Evolutionary conservation across 1,140 invertebrate genomes (phyloP), one percentile per base, ranked within the genome.

Genomic region (Maconellicoccus hirsutus): DNA sequence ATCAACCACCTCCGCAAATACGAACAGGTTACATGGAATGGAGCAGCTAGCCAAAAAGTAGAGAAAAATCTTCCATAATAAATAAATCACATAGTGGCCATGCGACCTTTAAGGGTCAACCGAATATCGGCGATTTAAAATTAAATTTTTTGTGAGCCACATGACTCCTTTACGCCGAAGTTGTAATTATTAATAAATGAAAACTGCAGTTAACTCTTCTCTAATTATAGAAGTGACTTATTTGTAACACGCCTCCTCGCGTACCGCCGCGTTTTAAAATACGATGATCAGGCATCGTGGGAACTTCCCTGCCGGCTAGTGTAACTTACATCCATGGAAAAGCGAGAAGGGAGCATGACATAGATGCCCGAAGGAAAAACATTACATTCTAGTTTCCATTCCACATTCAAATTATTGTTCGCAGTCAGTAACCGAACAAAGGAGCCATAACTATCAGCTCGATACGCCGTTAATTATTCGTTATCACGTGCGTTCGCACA

Each of bases 141-240:
- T 52, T 8, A 52, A 52, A 8, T 52, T 52, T 52, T 52, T 52
- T 52, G 42, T 52, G 42, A 52, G 42, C 42, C n/a, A 52, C n/a
- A 19, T 19, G 42, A 52, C 42, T 52, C 10, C 42, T 52, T 52
- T 52, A 52, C 29, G 29, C 42, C 42, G 42, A 52, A 52, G 42
- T 52, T 52, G n/a, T 52, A 52, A 52, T 52, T 52, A 52, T 52
- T 52, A 52, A 52, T 52, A 52, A 52, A 52, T 52, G 42, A 52
- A 52, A 52, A 52, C 12, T 52, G 42, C 42, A 52, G 42, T 52
- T 52, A 52, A 52, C 10, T 52, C 42, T 52, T 52, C 42, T 52
- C 42, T 52, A 52, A 52, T 52, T 52, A 52, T 52, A 52, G 42
- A 52, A 52, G 42, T 52, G 42, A 52, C 42, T 52, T 52, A 52